Conservation (phyloP, 2,888 invertebrate genomes). For the Achlya flavicornis region DNA sequence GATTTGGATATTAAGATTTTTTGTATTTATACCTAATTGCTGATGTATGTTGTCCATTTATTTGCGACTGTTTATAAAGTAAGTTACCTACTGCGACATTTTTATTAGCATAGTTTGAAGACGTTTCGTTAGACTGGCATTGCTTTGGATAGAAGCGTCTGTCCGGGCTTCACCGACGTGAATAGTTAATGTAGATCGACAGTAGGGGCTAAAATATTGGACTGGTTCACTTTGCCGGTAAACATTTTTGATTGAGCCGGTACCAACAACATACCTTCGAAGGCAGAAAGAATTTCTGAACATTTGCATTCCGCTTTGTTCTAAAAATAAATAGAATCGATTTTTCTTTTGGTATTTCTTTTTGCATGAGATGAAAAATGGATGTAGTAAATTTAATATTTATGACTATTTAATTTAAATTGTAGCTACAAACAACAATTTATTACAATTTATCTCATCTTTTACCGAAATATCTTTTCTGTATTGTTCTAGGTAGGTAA, state of each 20-base stretch:
- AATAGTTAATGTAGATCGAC: slow-evolving; percentile 27
- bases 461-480: background rate
- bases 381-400: background rate
- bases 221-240: slow-evolving; percentile 56
- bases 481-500: background rate
- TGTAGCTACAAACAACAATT: background rate
- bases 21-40: too few species aligned
- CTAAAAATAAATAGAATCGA: slow-evolving; percentile 25
- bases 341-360: background rate
- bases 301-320: slow-evolving; percentile 49
- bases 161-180: slow-evolving; percentile 7
- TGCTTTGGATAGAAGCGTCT: background rate
- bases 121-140: background rate
- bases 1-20: background rate
- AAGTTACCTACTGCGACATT: too few species aligned
- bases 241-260: slow-evolving; percentile 70
- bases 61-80: background rate
- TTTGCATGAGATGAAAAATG: background rate
- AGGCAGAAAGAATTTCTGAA: slow-evolving; percentile 41
- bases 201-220: slow-evolving; percentile 60
- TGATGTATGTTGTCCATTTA: background rate
- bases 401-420: background rate
- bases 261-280: slow-evolving; percentile 48
- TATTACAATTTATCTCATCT: too few species aligned
- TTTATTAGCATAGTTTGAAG: background rate